phyloP scores from a whole-genome alignment of 2,113 vertebrate genomes.

The Pampusana beccarii region DNA sequence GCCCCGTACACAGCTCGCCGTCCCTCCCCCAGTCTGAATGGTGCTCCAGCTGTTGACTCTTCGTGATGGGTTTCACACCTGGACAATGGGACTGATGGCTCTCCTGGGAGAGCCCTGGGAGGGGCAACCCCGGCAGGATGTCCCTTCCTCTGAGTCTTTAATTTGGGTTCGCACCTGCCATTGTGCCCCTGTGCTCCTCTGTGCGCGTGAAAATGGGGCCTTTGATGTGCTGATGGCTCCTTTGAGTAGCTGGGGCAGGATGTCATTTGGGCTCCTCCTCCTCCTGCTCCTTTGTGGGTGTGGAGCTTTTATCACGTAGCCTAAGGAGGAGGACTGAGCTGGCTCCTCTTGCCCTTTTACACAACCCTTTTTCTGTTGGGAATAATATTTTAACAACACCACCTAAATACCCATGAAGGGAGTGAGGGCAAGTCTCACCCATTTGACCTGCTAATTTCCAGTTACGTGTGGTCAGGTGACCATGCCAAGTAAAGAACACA shows the following conservation, averaged over 20 bases:
- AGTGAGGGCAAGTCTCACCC: not conserved
- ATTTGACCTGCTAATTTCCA: not conserved
- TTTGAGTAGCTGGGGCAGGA: not conserved
- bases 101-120: not conserved
- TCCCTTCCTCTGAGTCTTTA: not conserved
- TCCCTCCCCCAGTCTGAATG: not conserved
- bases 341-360: not conserved
- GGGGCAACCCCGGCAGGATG: not conserved
- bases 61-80: not conserved
- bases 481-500: not conserved
- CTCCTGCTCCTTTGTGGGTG: not conserved
- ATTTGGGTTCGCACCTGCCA: not conserved
- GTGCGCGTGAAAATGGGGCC: not conserved
- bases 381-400: not conserved
- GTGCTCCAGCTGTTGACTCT: not conserved
- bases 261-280: not conserved
- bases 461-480: not conserved
- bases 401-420: not conserved
- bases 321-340: not conserved
- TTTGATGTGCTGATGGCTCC: constrained; percentile 32
- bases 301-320: not conserved
- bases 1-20: not conserved
- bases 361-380: not conserved
- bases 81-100: not conserved
- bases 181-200: not conserved